Conservation (phyloP, 1,140 invertebrate species). For the Macrostomum lignano region DNA sequence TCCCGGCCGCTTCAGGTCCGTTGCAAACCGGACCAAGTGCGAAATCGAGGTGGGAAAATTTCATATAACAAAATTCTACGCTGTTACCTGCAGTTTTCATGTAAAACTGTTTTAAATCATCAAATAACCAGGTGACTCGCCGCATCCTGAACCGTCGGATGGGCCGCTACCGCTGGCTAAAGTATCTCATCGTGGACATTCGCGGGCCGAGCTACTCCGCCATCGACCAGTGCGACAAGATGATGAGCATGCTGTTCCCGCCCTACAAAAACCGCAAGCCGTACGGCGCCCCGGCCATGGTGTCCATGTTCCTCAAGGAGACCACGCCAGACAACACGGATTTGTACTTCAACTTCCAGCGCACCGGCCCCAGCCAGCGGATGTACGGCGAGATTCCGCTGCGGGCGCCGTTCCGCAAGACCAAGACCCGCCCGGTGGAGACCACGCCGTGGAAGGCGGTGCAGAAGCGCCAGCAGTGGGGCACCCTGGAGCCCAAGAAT, state of each 20-base stretch:
- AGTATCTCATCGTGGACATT: background rate
- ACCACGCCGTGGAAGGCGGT: too few species aligned
- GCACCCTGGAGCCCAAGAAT: too few species aligned
- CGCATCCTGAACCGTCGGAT: background rate
- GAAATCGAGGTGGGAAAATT: too few species aligned
- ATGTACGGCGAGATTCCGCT: too few species aligned
- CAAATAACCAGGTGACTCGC: too few species aligned
- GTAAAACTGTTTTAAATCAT: too few species aligned
- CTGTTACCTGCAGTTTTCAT: background rate
- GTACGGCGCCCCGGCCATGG: background rate
- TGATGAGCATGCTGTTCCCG: background rate
- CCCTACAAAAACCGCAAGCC: background rate
- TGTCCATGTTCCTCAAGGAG: background rate
- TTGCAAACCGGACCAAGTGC: too few species aligned
- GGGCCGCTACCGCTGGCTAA: background rate
- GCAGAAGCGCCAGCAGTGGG: too few species aligned
- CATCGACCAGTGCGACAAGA: background rate
- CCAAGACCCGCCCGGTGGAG: too few species aligned
- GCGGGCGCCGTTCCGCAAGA: too few species aligned
- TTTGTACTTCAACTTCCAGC: background rate
- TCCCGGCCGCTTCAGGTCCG: too few species aligned
- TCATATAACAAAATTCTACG: background rate
- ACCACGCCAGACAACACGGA: background rate
- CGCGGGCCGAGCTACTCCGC: background rate
- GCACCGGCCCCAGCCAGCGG: too few species aligned